phyloP scores from a whole-genome alignment of 2,113 vertebrate species.

The Otocyon megalotis region DNA sequence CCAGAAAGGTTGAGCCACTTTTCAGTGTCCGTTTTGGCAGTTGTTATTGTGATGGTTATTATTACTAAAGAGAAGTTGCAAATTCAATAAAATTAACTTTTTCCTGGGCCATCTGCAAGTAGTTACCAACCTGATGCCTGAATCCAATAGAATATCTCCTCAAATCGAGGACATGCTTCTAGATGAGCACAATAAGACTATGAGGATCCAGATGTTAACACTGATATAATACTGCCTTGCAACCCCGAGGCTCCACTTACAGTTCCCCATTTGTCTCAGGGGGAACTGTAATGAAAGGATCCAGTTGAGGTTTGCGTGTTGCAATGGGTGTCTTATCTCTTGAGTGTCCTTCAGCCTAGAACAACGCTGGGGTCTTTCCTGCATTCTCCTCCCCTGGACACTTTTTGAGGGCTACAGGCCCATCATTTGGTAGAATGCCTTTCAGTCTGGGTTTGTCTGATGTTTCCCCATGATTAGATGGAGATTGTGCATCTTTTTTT shows the following conservation, averaged over 20 bases:
- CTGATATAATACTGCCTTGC: fast-evolving
- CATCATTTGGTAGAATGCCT: neutral
- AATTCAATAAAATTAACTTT: neutral
- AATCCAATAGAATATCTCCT: neutral
- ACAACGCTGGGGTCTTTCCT: neutral
- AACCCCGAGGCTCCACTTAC: neutral
- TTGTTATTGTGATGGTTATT: neutral
- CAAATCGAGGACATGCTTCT: neutral
- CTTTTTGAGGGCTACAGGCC: neutral
- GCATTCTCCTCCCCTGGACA: neutral
- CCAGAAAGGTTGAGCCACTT: neutral
- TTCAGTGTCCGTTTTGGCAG: neutral
- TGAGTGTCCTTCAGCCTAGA: neutral
- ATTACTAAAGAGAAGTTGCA: neutral
- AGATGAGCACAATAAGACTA: neutral
- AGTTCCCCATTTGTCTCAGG: neutral
- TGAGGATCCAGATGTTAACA: neutral
- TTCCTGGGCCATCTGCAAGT: neutral
- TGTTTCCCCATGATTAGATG: neutral
- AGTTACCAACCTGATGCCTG: neutral
- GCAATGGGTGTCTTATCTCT: neutral
- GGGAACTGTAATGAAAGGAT: neutral
- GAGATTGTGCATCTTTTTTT: too few species aligned
- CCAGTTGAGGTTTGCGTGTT: fast-evolving
- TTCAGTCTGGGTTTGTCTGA: neutral